These are phyloP conservation scores for Ectemnius lituratus DNA, from an alignment of 2,888 invertebrate genomes.

Conservation along the genomic window DNA sequence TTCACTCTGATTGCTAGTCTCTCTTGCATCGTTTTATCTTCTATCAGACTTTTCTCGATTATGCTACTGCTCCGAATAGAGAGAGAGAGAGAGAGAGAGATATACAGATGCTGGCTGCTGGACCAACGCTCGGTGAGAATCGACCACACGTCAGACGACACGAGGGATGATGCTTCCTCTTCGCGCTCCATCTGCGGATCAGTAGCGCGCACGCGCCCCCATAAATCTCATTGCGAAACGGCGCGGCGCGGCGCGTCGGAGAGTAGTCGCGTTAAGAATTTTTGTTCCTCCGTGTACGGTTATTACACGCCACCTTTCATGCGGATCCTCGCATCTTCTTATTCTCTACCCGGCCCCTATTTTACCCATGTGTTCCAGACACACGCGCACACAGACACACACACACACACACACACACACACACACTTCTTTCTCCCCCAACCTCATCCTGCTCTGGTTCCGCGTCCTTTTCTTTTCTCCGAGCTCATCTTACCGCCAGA, in stretches of 20 bases:
- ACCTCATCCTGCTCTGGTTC: constrained; percentile 1
- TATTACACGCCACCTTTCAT: constrained; percentile 8
- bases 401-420: constrained; percentile 1
- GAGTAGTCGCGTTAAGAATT: constrained; percentile 33
- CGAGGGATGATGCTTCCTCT: constrained; percentile 18
- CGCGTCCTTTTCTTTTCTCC: too few relatives aligned
- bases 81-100: background rate
- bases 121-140: background rate
- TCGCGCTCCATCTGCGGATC: constrained; percentile 36
- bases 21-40: too few relatives aligned
- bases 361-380: background rate
- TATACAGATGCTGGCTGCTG: background rate
- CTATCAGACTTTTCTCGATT: too few relatives aligned
- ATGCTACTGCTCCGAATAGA: background rate
- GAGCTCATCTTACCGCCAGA: too few relatives aligned
- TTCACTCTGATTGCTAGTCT: too few relatives aligned
- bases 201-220: constrained; percentile 55
- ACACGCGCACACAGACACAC: background rate
- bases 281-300: constrained; percentile 11
- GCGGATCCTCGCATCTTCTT: background rate
- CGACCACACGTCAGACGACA: constrained; percentile 3
- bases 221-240: constrained; percentile 55
- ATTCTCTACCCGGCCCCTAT: too few relatives aligned
- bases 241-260: constrained; percentile 13
- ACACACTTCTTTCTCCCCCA: background rate